A percentile compares a stretch with the other conserved stretches of the same genome.
Evolutionary conservation across 2,888 invertebrate genomes (phyloP).

Genomic region (Cepaea hortensis): DNA sequence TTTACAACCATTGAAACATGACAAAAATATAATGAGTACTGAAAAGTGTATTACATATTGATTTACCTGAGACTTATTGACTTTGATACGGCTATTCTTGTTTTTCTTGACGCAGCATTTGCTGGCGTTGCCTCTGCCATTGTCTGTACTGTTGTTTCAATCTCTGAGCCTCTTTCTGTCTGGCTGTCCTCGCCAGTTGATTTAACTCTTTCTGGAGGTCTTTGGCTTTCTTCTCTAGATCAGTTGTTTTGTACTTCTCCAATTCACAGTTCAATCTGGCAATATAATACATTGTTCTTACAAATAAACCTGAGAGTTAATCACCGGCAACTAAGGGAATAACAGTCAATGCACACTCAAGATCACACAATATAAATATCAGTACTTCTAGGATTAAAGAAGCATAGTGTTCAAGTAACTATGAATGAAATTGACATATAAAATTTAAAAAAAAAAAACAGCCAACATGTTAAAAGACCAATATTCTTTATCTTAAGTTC

Average conservation of each 20-base stretch:
- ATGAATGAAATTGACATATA: no score
- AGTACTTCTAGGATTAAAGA: no score
- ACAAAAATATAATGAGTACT: no score
- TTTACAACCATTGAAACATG: no score
- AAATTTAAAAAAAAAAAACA: no score
- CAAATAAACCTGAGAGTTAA: background rate
- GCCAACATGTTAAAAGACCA: no score
- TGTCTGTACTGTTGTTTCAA: constrained; percentile 35
- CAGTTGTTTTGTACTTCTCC: background rate
- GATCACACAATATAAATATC: no score
- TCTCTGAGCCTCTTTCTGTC: constrained; percentile 10
- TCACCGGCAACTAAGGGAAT: background rate
- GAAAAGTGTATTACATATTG: no score
- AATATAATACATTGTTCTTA: background rate
- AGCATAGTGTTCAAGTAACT: no score
- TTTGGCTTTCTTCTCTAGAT: background rate
- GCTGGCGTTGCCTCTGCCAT: constrained; percentile 27
- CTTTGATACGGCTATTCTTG: background rate
- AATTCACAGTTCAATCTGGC: constrained; percentile 12
- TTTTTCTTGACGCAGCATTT: constrained; percentile 16
- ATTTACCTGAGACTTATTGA: background rate
- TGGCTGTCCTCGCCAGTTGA: background rate
- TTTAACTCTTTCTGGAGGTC: constrained; percentile 28
- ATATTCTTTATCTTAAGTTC: no score
- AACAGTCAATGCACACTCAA: background rate